phyloP scores from a whole-genome alignment of 1,140 invertebrate genomes.

The Listronotus bonariensis region DNA sequence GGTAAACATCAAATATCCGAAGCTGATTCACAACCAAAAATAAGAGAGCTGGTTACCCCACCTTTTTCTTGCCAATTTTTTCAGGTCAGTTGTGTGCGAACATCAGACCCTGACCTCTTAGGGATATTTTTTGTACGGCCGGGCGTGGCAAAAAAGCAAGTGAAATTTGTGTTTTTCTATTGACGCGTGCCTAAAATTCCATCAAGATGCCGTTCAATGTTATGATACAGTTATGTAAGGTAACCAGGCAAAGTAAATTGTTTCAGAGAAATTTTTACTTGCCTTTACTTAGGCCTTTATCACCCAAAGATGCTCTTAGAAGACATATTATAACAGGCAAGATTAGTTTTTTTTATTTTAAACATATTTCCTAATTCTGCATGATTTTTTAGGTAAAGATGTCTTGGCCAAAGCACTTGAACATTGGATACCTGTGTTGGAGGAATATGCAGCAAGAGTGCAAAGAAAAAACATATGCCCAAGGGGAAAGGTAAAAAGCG shows the following conservation, averaged over 20 bases:
- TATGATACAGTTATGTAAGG: slow-evolving; percentile 74
- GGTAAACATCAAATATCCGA: too few relatives aligned
- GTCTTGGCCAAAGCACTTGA: slow-evolving; percentile 46
- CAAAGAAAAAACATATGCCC: slow-evolving; percentile 44
- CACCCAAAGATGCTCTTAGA: slow-evolving; percentile 76
- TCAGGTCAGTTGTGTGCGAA: slow-evolving; percentile 37
- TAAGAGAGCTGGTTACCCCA: slow-evolving; percentile 32
- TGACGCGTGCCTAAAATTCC: background rate
- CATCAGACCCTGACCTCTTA: slow-evolving; percentile 31
- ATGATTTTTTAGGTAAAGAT: slow-evolving; percentile 54
- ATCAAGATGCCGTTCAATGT: slow-evolving; percentile 52
- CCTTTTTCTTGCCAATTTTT: slow-evolving; percentile 25
- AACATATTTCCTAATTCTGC: slow-evolving; percentile 4
- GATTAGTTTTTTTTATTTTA: background rate
- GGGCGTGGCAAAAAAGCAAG: slow-evolving; percentile 7
- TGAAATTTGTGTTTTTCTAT: background rate
- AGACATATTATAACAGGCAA: slow-evolving; percentile 49
- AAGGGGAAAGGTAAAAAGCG: slow-evolving; percentile 65
- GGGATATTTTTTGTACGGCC: slow-evolving; percentile 24
- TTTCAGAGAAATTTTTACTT: slow-evolving; percentile 84
- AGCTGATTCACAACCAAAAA: slow-evolving; percentile 15
- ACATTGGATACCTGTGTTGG: slow-evolving; percentile 77
- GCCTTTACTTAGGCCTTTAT: slow-evolving; percentile 78
- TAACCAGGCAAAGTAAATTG: slow-evolving; percentile 77
- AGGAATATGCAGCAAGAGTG: slow-evolving; percentile 60